Percentiles rank a stretch among this genome's conserved stretches.
phyloP scores from a whole-genome alignment of 2,113 vertebrate species.

The Mormyrus iriodes region DNA sequence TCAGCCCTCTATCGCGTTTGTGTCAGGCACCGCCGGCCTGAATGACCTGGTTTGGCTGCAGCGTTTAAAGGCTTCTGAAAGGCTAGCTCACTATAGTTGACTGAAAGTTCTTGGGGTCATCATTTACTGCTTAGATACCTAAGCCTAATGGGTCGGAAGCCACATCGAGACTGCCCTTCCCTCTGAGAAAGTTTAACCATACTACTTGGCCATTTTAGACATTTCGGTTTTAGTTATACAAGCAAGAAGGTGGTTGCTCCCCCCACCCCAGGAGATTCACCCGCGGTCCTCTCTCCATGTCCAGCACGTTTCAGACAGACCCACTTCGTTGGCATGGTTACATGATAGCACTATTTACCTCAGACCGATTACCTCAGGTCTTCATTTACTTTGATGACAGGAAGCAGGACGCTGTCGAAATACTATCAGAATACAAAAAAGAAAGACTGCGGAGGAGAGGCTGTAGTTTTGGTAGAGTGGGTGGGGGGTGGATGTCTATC shows the following conservation, averaged over 20 bases:
- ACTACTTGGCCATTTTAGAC: neutral
- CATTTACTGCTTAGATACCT: neutral
- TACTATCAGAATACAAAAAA: neutral
- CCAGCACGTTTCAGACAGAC: neutral
- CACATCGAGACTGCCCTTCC: neutral
- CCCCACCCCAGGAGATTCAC: neutral
- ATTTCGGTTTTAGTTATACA: neutral
- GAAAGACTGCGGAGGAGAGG: neutral
- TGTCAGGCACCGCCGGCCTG: neutral
- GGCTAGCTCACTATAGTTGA: neutral
- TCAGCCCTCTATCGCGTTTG: neutral
- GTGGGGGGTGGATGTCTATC: neutral
- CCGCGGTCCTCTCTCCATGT: neutral
- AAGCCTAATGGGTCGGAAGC: neutral
- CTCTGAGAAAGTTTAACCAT: neutral
- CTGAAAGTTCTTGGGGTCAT: neutral
- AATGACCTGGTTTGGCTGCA: neutral
- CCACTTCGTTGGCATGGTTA: neutral
- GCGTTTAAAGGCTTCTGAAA: neutral
- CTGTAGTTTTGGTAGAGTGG: neutral
- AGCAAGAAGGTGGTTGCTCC: neutral
- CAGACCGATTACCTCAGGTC: neutral
- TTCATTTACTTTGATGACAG: neutral
- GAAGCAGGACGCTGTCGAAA: neutral
- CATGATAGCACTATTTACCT: neutral